These are phyloP conservation scores for Phenganax stokvisi DNA, from an alignment of 92 coral and sea anemone genomes.

Conservation along the genomic window DNA sequence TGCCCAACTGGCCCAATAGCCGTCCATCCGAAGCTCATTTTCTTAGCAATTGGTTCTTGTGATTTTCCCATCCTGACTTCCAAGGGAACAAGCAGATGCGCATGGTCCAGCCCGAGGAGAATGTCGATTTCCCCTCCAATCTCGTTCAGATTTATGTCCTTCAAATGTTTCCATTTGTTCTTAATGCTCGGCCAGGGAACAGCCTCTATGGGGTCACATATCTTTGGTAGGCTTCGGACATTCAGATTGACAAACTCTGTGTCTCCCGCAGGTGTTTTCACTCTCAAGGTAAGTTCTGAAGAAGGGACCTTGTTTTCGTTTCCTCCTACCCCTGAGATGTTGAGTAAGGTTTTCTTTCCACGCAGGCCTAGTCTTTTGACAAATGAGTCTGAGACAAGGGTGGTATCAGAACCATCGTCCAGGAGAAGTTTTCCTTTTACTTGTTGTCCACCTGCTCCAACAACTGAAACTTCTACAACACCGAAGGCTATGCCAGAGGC, in stretches of 20 bases:
- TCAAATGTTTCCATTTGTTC: constrained; percentile 29
- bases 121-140: constrained; percentile 38
- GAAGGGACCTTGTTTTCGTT: neutral
- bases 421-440: constrained; percentile 30
- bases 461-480: constrained; percentile 24
- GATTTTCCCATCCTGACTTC: constrained; percentile 34
- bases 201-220: constrained; percentile 15
- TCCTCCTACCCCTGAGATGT: constrained; percentile 32
- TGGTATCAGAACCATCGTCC: constrained; percentile 35
- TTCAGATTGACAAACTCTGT: constrained; percentile 8
- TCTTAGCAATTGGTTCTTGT: constrained; percentile 33
- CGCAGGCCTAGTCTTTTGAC: constrained; percentile 17
- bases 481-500: constrained; percentile 19
- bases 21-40: constrained; percentile 58
- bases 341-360: constrained; percentile 14
- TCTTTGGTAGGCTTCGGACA: constrained; percentile 23
- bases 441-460: constrained; percentile 6
- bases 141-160: constrained; percentile 4
- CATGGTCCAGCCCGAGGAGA: constrained; percentile 36
- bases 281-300: constrained; percentile 2
- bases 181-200: constrained; percentile 39
- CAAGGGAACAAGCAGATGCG: constrained; percentile 35
- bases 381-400: constrained; percentile 13
- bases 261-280: constrained; percentile 20
- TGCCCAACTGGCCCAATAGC: constrained; percentile 49